A percentile compares a stretch with the other conserved stretches of the same genome.
Conservation (phyloP, 2,113 vertebrate species). For the Calonectris borealis region DNA sequence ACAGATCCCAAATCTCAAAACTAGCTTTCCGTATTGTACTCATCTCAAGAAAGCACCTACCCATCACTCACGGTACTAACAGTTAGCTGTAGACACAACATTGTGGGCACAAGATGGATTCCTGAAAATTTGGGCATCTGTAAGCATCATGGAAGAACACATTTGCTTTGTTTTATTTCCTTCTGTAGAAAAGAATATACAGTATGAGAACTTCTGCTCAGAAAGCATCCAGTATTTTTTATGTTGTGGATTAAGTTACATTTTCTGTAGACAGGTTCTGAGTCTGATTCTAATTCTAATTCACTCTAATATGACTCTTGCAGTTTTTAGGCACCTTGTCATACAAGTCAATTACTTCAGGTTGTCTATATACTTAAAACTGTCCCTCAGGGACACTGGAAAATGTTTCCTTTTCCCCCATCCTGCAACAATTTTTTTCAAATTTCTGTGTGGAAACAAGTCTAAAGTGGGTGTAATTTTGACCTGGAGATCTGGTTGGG, state of each 20-base stretch:
- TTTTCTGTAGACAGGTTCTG: not conserved
- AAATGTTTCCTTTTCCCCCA: constrained; percentile 38
- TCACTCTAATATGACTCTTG: not conserved
- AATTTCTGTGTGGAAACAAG: constrained; percentile 39
- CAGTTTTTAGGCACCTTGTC: not conserved
- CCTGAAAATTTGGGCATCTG: not conserved
- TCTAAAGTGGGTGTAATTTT: constrained; percentile 25
- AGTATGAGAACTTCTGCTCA: not conserved
- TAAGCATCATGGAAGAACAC: not conserved
- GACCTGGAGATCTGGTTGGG: not conserved
- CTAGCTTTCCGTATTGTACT: not conserved
- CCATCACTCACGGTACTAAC: not conserved
- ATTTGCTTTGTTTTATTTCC: not conserved
- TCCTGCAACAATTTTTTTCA: not conserved
- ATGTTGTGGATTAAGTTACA: not conserved
- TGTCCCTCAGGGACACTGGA: not conserved
- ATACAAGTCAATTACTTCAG: not conserved
- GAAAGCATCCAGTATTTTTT: not conserved
- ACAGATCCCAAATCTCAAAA: not conserved
- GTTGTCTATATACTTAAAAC: not conserved
- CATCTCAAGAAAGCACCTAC: not conserved
- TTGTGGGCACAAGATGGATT: not conserved
- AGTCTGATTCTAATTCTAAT: not conserved
- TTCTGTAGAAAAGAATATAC: not conserved
- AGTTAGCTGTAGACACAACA: not conserved